Percentiles rank a stretch among this genome's conserved stretches.
Conservation (phyloP, 2,888 invertebrate species). For the Eristalinus sepulchralis region DNA sequence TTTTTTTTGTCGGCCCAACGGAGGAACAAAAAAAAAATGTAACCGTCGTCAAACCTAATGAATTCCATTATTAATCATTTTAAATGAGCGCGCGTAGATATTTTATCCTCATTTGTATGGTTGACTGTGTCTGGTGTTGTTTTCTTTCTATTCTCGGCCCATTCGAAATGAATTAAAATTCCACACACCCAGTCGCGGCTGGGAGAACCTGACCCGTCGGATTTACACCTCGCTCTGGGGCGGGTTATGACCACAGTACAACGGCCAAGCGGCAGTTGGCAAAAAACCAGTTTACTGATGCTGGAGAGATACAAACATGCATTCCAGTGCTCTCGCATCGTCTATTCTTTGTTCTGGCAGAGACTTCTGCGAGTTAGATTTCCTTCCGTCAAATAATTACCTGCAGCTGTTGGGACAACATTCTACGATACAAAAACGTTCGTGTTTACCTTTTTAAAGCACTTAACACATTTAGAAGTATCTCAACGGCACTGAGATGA, state of each 20-base stretch:
- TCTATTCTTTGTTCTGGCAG: conserved; percentile 51
- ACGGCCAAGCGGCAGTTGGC: conserved; percentile 8
- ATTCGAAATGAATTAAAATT: conserved; percentile 62
- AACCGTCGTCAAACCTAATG: conserved; percentile 51
- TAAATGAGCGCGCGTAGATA: conserved; percentile 26
- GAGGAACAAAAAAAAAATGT: conserved; percentile 3
- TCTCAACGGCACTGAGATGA: not conserved
- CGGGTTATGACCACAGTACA: conserved; percentile 25
- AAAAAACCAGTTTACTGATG: conserved; percentile 58
- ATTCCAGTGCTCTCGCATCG: conserved; percentile 21
- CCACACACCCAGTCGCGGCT: conserved; percentile 30
- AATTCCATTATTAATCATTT: conserved; percentile 49
- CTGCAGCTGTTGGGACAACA: conserved; percentile 25
- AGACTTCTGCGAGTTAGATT: not conserved
- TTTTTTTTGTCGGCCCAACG: not conserved
- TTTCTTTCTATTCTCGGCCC: conserved; percentile 21
- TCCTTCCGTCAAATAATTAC: conserved; percentile 3
- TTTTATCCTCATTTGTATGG: conserved; percentile 16
- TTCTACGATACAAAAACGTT: not conserved
- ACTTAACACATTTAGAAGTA: not conserved
- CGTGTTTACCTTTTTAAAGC: not conserved
- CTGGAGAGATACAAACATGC: conserved; percentile 24
- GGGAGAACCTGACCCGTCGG: conserved; percentile 36
- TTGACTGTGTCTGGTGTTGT: conserved; percentile 7
- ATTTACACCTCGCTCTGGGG: conserved; percentile 26